These are phyloP conservation scores for Dicyrtoma fusca DNA, from an alignment of 2,888 invertebrate genomes.

Conservation along the genomic window DNA sequence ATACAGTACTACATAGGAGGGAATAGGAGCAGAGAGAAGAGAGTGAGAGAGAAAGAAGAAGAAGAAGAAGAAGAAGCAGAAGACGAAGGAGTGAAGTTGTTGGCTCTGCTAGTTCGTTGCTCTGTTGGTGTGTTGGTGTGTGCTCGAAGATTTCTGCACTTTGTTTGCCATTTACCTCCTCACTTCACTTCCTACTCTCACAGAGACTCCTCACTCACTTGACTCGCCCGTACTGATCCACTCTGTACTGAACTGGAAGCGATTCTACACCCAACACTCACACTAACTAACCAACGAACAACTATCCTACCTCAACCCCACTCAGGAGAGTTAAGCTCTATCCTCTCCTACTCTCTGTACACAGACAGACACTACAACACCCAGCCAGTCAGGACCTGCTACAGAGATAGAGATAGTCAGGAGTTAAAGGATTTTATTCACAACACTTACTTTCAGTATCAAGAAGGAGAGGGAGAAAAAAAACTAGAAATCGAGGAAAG, in stretches of 20 bases:
- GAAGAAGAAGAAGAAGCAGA: background rate
- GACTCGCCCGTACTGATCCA: no score
- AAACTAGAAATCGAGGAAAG: no score
- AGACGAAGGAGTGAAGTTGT: constrained; percentile 12
- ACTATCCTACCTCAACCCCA: constrained; percentile 18
- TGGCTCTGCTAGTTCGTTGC: constrained; percentile 5
- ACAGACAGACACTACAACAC: background rate
- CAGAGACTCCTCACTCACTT: constrained; percentile 19
- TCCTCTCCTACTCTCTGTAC: background rate
- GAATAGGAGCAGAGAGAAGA: background rate
- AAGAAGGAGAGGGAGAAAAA: no score
- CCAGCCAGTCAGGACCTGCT: no score
- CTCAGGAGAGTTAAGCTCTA: background rate
- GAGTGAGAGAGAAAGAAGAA: constrained; percentile 8
- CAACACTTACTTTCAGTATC: no score
- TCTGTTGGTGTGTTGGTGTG: constrained; percentile 7
- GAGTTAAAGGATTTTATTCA: no score
- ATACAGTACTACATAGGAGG: background rate
- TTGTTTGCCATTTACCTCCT: constrained; percentile 44
- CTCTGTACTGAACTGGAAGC: no score
- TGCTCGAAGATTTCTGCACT: constrained; percentile 36
- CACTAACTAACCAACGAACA: no score
- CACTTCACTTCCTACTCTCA: constrained; percentile 46
- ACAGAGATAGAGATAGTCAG: no score
- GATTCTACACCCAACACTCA: no score